A percentile compares a stretch with the other conserved stretches of the same genome.
Conservation (phyloP, 2,888 invertebrate species). For the Ophion obscuratus region DNA sequence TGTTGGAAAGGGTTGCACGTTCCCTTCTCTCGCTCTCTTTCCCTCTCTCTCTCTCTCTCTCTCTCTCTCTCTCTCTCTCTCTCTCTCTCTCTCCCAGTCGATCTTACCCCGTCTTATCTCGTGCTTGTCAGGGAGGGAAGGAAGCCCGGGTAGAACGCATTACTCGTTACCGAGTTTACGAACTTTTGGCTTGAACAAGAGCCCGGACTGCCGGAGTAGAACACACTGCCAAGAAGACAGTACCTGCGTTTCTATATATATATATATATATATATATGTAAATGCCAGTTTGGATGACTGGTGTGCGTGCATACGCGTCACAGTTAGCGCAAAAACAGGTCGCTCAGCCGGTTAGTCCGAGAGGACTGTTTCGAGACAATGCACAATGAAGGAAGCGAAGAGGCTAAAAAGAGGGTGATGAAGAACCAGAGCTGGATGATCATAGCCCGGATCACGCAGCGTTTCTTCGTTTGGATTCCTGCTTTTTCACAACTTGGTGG, state of each 20-base stretch:
- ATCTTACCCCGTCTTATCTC: not conserved
- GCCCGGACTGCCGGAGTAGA: not conserved
- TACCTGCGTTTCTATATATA: not conserved
- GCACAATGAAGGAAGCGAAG: not conserved
- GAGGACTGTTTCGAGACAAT: constrained; percentile 19
- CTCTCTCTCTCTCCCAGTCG: too few relatives aligned
- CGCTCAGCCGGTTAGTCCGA: constrained; percentile 25
- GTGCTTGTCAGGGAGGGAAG: constrained; percentile 8
- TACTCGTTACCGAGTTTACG: constrained; percentile 61
- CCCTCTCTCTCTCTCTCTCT: constrained; percentile 16
- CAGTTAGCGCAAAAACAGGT: constrained; percentile 37
- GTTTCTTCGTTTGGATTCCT: too few relatives aligned
- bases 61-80: constrained; percentile 28
- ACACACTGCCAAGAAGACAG: not conserved
- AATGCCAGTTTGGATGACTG: constrained; percentile 9
- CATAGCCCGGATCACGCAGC: not conserved
- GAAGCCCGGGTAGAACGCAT: constrained; percentile 40
- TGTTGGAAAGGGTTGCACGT: constrained; percentile 40
- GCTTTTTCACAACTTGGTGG: too few relatives aligned
- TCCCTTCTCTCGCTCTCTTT: constrained; percentile 2
- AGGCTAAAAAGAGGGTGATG: not conserved
- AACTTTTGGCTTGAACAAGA: constrained; percentile 56
- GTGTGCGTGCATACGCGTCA: constrained; percentile 13
- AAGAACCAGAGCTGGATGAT: not conserved
- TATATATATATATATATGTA: not conserved